Evolutionary conservation across 2,888 invertebrate species (phyloP).

Genomic region (Pantelozetes paolii): DNA sequence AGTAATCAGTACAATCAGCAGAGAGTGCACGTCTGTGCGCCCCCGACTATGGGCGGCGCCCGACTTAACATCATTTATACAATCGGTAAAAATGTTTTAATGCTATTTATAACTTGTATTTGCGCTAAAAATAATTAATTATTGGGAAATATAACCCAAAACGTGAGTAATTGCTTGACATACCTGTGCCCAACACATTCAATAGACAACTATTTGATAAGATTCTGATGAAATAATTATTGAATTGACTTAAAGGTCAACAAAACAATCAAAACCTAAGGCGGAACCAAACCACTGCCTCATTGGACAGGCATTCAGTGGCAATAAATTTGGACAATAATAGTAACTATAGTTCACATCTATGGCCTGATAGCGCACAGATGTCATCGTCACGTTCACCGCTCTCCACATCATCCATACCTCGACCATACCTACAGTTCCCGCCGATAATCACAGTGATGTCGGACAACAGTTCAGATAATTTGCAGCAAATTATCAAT

Average conservation of each 20-base stretch:
- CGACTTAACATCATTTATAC: conserved; percentile 40
- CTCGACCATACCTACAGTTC: background rate
- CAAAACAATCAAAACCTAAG: background rate
- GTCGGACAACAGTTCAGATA: background rate
- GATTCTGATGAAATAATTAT: too few relatives aligned
- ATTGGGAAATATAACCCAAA: too few relatives aligned
- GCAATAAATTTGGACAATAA: conserved; percentile 9
- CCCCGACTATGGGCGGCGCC: conserved; percentile 40
- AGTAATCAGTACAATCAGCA: conserved; percentile 21
- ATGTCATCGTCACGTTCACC: background rate
- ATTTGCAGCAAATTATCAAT: background rate
- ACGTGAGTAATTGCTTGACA: too few relatives aligned
- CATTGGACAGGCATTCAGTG: conserved; percentile 9
- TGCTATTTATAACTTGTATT: too few relatives aligned
- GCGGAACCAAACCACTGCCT: background rate
- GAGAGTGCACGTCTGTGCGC: conserved; percentile 41
- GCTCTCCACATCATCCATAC: background rate
- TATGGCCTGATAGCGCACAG: background rate
- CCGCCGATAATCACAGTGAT: conserved; percentile 1
- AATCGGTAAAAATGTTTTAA: conserved; percentile 34
- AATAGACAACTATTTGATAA: too few relatives aligned
- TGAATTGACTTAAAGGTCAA: background rate
- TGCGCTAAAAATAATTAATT: too few relatives aligned
- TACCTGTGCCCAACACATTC: too few relatives aligned
- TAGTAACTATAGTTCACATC: background rate